These are phyloP conservation scores for Nipponia nippon DNA, from an alignment of 2,113 vertebrate species.

Conservation along the genomic window DNA sequence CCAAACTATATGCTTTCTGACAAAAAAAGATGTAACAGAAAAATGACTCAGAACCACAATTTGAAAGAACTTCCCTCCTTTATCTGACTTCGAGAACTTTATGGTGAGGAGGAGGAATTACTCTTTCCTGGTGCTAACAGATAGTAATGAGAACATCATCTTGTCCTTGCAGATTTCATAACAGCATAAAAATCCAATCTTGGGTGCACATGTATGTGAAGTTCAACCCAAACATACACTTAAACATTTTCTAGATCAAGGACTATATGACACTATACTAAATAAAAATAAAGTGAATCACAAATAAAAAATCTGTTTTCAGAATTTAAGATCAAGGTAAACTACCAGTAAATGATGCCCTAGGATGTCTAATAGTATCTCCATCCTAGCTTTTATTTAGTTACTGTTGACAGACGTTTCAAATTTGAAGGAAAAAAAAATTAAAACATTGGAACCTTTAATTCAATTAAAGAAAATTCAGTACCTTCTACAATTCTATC, in stretches of 20 bases:
- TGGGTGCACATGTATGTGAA: neutral
- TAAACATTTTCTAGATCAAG: neutral
- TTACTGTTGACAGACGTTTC: neutral
- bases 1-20: neutral
- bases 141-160: neutral
- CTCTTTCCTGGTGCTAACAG: neutral
- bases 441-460: neutral
- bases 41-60: neutral
- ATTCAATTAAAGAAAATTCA: neutral
- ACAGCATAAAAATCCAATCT: neutral
- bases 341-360: neutral
- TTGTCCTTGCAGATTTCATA: neutral
- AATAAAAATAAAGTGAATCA: neutral
- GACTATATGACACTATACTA: neutral
- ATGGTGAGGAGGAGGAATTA: neutral
- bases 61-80: neutral
- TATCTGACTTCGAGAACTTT: neutral
- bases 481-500: slow-evolving; percentile 97
- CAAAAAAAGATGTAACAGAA: neutral
- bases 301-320: neutral
- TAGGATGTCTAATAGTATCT: neutral
- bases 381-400: neutral
- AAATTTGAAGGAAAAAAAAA: neutral
- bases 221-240: neutral
- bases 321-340: neutral